Evolutionary conservation across 2,888 invertebrate species (phyloP), one percentile per base, ranked within the genome.

Genomic region (Agrotis clavis): DNA sequence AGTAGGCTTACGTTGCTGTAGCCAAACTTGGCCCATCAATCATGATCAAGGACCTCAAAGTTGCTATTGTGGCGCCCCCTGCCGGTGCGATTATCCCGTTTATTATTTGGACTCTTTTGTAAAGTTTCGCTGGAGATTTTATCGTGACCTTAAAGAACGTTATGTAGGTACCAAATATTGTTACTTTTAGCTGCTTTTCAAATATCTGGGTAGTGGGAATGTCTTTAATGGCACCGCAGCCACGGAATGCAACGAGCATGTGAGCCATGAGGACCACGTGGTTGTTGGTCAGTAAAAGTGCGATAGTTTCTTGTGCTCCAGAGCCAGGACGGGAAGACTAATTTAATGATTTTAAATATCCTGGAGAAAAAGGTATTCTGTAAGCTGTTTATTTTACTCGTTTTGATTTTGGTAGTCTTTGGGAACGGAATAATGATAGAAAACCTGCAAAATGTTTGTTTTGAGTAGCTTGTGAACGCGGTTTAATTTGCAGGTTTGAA

Each of bases 101-200:
- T 86, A 85, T 88, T 88, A 88, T 87, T 86, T 77, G 75, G 68
- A 81, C 77, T 85, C 87, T 86, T 88, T 88, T 88, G 88, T 87
- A 80, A 74, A 82, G 70, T 79, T 77, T 13, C 14, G 48, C 70
- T 45, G 72, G 57, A 76, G 82, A 83, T 85, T 86, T 87, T 81
- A 84, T 86, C 77, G 73, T 45, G 66, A 60, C 72, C 75, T 67
- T 45, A 73, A 76, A 61, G 74, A 56, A 53, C n/a, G 21, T 48
- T 30, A 18, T 30, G 21, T 48, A 19, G 3, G 35, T n/a, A 57
- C 47, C 18, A 63, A 19, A 35, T 61, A 18, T 18, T 62, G 18
- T 48, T 47, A 13, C 18, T 62, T 60, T 62, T 16, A 30, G 30
- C 30, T 30, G 4, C 30, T 30, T 30, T 30, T 30, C 4, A 30